phyloP scores from a whole-genome alignment of 2,113 vertebrate species.

The Morone chrysops region DNA sequence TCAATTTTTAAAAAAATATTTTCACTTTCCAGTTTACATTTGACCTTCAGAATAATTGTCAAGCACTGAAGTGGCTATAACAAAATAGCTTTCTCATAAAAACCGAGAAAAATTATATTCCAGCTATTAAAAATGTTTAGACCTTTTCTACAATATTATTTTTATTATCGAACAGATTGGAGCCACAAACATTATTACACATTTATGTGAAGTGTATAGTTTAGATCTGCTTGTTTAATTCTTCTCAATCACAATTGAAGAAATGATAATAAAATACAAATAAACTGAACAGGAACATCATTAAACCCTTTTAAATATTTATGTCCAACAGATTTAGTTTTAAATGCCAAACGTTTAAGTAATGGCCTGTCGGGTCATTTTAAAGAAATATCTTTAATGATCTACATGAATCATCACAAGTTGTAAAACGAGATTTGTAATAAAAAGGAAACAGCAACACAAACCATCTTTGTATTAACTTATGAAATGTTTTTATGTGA shows the following conservation, averaged over 20 bases:
- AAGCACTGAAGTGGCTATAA: slow-evolving; percentile 30
- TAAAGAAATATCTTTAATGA: slow-evolving; percentile 50
- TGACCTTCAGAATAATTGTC: slow-evolving; percentile 36
- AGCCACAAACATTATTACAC: slow-evolving; percentile 59
- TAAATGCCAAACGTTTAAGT: slow-evolving; percentile 54
- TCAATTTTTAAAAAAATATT: neutral
- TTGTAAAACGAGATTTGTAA: slow-evolving; percentile 44
- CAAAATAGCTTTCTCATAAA: slow-evolving; percentile 54
- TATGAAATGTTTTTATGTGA: neutral
- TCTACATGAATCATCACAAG: slow-evolving; percentile 42
- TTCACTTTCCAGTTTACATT: neutral
- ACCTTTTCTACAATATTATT: slow-evolving; percentile 46
- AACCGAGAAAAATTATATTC: slow-evolving; percentile 27
- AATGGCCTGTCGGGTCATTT: slow-evolving; percentile 50
- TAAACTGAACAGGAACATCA: slow-evolving; percentile 61
- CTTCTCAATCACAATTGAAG: slow-evolving; percentile 48
- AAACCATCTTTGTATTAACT: neutral
- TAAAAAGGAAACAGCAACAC: slow-evolving; percentile 34
- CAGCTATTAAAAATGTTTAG: slow-evolving; percentile 34
- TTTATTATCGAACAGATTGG: slow-evolving; percentile 73
- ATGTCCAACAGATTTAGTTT: slow-evolving; percentile 72
- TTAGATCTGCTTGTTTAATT: slow-evolving; percentile 41
- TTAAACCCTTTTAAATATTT: slow-evolving; percentile 71
- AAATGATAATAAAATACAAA: slow-evolving; percentile 72
- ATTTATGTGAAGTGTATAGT: slow-evolving; percentile 21